Conservation (phyloP, 2,113 vertebrate genomes). For the Bungarus multicinctus region DNA sequence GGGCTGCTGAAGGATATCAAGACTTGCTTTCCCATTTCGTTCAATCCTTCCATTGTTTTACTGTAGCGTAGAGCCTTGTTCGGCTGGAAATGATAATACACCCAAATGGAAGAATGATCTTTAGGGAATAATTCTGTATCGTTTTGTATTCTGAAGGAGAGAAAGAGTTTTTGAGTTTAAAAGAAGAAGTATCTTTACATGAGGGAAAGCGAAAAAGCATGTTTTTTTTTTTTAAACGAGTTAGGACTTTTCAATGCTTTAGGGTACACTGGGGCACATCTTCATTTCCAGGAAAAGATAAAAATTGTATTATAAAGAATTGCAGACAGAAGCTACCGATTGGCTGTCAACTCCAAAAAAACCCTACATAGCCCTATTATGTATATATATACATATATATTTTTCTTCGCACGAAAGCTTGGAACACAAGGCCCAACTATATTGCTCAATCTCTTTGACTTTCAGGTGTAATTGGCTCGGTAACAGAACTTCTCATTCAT, state of each 20-base stretch:
- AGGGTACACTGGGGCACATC: neutral
- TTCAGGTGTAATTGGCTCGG: too few species aligned
- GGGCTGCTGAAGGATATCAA: neutral
- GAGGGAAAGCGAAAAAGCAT: neutral
- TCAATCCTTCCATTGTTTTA: neutral
- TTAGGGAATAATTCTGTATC: neutral
- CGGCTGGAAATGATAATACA: neutral
- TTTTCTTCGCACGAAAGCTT: neutral
- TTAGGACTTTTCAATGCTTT: neutral
- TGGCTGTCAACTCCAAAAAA: neutral
- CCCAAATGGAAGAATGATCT: neutral
- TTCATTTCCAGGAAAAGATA: neutral
- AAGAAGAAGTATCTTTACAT: neutral
- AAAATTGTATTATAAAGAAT: neutral
- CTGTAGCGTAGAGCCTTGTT: neutral
- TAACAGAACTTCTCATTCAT: neutral
- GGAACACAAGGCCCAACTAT: neutral
- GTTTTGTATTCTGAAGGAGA: neutral
- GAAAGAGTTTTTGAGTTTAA: neutral
- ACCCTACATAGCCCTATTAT: neutral
- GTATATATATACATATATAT: neutral
- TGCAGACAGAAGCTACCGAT: neutral
- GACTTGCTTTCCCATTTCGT: neutral
- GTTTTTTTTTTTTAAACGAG: neutral
- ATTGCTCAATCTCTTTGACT: neutral